A percentile compares a stretch with the other conserved stretches of the same genome.
phyloP scores from a whole-genome alignment of 2,888 invertebrate genomes.

The Acanthopleura granulata region DNA sequence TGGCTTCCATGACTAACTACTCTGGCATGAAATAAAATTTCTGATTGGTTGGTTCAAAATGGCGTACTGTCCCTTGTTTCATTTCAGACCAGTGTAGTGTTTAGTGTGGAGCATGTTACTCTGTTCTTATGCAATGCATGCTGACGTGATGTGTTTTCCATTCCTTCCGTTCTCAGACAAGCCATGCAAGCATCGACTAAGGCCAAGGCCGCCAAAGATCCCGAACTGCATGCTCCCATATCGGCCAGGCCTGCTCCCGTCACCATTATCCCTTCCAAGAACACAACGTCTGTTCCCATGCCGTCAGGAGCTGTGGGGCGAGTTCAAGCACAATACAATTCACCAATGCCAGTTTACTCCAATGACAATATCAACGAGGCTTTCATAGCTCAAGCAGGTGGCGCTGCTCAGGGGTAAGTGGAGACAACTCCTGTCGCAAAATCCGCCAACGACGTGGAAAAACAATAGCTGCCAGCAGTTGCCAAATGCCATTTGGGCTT shows the following conservation, averaged over 20 bases:
- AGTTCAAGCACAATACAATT: conserved; percentile 8
- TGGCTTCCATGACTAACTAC: too few species aligned
- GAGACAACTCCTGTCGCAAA: too few species aligned
- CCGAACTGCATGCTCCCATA: conserved; percentile 15
- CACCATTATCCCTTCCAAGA: conserved; percentile 5
- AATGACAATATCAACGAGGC: conserved; percentile 5
- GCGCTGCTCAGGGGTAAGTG: not conserved
- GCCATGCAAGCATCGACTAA: not conserved
- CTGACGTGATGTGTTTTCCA: not conserved
- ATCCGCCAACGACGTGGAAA: too few species aligned
- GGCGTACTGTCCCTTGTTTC: too few species aligned
- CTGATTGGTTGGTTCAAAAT: too few species aligned
- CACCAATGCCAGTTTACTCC: conserved; percentile 3
- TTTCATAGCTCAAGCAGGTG: conserved; percentile 1
- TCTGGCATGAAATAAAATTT: too few species aligned
- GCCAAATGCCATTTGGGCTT: too few species aligned
- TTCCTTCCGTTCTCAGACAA: not conserved
- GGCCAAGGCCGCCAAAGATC: not conserved
- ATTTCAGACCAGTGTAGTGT: too few species aligned
- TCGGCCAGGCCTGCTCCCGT: not conserved
- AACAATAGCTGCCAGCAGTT: too few species aligned
- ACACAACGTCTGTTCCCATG: not conserved
- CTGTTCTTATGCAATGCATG: too few species aligned
- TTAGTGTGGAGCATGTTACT: too few species aligned
- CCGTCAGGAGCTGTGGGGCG: not conserved